A percentile compares a stretch with the other conserved stretches of the same genome.
These are phyloP conservation scores for Arge pagana DNA, from an alignment of 2,888 invertebrate species.

Conservation along the genomic window DNA sequence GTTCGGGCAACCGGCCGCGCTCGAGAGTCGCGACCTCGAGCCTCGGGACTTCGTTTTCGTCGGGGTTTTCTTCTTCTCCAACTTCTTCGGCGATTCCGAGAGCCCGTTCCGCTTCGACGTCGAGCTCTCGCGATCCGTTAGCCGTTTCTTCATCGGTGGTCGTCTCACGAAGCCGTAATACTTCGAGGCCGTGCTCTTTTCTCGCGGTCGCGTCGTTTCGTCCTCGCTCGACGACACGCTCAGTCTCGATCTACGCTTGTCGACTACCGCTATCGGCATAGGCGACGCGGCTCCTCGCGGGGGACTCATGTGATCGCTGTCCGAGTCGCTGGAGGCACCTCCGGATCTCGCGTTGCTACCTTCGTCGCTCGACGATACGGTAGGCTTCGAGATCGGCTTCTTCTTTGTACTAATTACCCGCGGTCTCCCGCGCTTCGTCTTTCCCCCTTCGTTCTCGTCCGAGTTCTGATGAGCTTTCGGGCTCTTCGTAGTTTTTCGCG, in stretches of 20 bases:
- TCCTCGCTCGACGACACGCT: constrained; percentile 49
- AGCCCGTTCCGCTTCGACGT: constrained; percentile 47
- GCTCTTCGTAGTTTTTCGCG: constrained; percentile 59
- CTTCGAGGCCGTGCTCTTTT: constrained; percentile 42
- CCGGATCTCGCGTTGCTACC: constrained; percentile 48
- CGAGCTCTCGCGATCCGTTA: constrained; percentile 26
- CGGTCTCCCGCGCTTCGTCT: constrained; percentile 26
- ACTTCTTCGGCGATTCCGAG: constrained; percentile 45
- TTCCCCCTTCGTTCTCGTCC: constrained; percentile 38
- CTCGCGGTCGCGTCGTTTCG: constrained; percentile 36
- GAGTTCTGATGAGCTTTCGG: constrained; percentile 45
- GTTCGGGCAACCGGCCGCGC: constrained; percentile 38
- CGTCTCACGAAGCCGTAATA: constrained; percentile 43
- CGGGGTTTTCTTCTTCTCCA: constrained; percentile 50
- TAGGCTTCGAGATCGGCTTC: constrained; percentile 56
- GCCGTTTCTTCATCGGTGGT: constrained; percentile 40
- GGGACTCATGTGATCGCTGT: constrained; percentile 39
- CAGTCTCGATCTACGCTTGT: constrained; percentile 37
- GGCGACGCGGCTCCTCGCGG: constrained; percentile 32
- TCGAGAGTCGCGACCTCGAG: constrained; percentile 46
- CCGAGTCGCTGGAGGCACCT: constrained; percentile 53
- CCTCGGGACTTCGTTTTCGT: constrained; percentile 55
- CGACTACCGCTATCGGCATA: constrained; percentile 24
- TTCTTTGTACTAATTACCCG: constrained; percentile 45
- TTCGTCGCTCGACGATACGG: constrained; percentile 54